These are phyloP conservation scores for Dendrophyllia cribrosa DNA, from an alignment of 64 coral and sea anemone species.

Conservation along the genomic window DNA sequence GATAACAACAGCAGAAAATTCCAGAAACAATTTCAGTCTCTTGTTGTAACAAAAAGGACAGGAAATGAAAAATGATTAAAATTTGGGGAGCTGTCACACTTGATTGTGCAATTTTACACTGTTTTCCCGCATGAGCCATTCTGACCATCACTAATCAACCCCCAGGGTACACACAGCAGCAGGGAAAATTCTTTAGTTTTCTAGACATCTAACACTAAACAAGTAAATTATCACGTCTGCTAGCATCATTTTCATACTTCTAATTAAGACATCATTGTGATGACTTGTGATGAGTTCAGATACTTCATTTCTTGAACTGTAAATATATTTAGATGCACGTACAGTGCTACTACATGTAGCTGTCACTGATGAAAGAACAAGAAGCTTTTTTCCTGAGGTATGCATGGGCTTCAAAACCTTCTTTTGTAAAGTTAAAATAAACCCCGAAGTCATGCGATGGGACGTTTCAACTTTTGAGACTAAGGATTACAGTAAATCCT, in stretches of 20 bases:
- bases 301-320: too few relatives aligned
- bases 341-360: too few relatives aligned
- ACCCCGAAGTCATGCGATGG: too few relatives aligned
- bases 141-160: not conserved
- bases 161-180: not conserved
- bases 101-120: not conserved
- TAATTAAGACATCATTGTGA: too few relatives aligned
- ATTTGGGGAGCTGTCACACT: not conserved
- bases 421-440: too few relatives aligned
- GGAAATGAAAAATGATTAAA: constrained; percentile 28
- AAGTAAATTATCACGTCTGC: not conserved
- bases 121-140: not conserved
- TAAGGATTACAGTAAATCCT: too few relatives aligned
- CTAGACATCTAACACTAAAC: not conserved
- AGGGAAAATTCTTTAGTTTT: not conserved
- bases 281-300: too few relatives aligned
- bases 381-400: too few relatives aligned
- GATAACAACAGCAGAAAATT: not conserved
- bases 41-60: not conserved
- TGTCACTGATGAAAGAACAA: too few relatives aligned
- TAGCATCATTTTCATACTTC: not conserved
- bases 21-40: not conserved
- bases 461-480: too few relatives aligned
- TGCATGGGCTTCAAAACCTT: too few relatives aligned
- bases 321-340: too few relatives aligned